Evolutionary conservation across 2,888 invertebrate genomes (phyloP), one percentile per base, ranked within the genome.

Genomic region (Maniola hyperantus): DNA sequence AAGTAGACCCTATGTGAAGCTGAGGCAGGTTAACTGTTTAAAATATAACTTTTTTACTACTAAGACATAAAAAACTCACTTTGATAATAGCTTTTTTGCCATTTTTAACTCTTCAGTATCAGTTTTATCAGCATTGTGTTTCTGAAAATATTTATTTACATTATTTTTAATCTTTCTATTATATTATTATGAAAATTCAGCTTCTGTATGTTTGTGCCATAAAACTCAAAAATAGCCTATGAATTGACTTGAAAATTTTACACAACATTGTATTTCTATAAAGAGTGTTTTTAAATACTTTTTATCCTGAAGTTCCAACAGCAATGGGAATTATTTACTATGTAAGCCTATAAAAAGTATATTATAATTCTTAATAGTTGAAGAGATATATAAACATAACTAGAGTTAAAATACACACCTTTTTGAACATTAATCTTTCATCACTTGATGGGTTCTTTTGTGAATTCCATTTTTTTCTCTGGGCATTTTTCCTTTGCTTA

Each of bases 401-500:
- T 2, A 26, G 26, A 18, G 48, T 8, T 8, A 46, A 46, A 46
- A 15, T 50, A 26, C 20, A 46, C 59, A 86, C 90, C 79, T 85
- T 88, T 71, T 91, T 88, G 64, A 84, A 81, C 77, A 89, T 89
- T 6, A 83, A 75, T 70, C 93, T 86, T 42, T 76, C 76, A 68
- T 88, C 78, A 66, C 78, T 85, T 0, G 93, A 90, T 73, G 93
- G 94, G 69, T 91, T 88, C 44, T 87, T 79, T 13, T 80, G 71
- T 6, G 91, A 77, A 72, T 83, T 92, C 91, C 94, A 94, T 60
- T 93, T 77, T 67, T 84, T 87, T n/a, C 93, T 88, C 79, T 94
- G 95, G 64, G 93, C 94, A 66, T 89, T 91, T 42, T 74, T 83
- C 76, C 87, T 94, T 79, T 95, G 94, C 71, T 95, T 93, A 70